Conservation (phyloP, 2,888 invertebrate species). For the Suillia variegata region DNA sequence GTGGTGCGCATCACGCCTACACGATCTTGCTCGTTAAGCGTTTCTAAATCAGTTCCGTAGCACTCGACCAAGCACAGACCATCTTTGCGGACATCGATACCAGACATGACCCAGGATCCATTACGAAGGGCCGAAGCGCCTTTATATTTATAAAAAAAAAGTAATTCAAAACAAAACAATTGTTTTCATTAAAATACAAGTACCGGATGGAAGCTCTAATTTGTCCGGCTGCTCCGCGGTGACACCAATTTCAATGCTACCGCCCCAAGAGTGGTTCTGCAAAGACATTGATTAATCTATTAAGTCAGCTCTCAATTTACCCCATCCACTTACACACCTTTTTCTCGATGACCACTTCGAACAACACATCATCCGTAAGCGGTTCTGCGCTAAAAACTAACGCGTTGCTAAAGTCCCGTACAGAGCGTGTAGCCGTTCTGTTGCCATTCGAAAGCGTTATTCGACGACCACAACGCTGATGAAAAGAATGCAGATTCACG, state of each 20-base stretch:
- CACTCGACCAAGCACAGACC: constrained; percentile 80
- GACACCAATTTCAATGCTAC: constrained; percentile 77
- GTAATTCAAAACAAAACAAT: too few species aligned
- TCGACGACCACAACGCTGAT: constrained; percentile 82
- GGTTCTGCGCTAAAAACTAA: constrained; percentile 82
- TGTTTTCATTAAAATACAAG: too few species aligned
- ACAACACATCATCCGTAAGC: constrained; percentile 78
- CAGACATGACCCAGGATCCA: constrained; percentile 92
- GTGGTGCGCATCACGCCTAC: constrained; percentile 84
- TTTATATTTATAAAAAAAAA: too few species aligned
- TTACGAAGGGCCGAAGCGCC: constrained; percentile 79
- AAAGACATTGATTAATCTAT: constrained; percentile 25
- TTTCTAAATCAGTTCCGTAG: constrained; percentile 85
- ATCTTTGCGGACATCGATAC: constrained; percentile 83
- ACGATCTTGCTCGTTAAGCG: constrained; percentile 79
- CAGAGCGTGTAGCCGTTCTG: constrained; percentile 79
- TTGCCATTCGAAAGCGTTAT: constrained; percentile 84
- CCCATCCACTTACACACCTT: too few species aligned
- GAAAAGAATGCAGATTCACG: constrained; percentile 64
- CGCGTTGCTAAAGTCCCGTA: constrained; percentile 87
- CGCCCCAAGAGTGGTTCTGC: constrained; percentile 81
- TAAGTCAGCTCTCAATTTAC: neutral
- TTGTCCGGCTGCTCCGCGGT: constrained; percentile 73
- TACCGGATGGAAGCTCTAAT: constrained; percentile 73
- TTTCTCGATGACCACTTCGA: constrained; percentile 86